Conservation (phyloP, 1,140 invertebrate species). For the Conus betulinus region DNA sequence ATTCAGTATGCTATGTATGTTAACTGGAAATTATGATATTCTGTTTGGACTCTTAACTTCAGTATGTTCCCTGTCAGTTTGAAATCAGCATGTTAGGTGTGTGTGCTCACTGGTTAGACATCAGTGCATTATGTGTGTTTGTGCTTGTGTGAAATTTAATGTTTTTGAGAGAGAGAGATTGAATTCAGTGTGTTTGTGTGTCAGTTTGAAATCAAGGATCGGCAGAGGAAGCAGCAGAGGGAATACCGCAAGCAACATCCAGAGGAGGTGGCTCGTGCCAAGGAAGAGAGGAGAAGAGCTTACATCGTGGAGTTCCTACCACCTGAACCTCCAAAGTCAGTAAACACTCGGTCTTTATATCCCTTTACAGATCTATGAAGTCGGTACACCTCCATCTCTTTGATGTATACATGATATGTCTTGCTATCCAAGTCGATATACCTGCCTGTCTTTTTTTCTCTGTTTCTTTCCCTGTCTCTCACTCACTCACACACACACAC, state of each 20-base stretch:
- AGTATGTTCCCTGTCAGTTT: too few relatives aligned
- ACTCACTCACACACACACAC: too few relatives aligned
- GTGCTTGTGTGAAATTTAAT: neutral
- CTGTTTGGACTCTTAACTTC: too few relatives aligned
- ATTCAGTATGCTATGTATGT: too few relatives aligned
- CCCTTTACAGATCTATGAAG: too few relatives aligned
- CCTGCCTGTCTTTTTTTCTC: too few relatives aligned
- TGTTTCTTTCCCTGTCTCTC: too few relatives aligned
- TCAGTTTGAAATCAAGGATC: constrained; percentile 98
- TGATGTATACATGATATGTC: too few relatives aligned
- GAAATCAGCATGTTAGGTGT: neutral
- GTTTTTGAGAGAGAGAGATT: neutral
- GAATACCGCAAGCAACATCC: constrained; percentile 67
- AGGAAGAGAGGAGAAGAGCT: constrained; percentile 65
- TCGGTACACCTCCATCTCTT: too few relatives aligned
- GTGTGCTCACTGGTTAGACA: neutral
- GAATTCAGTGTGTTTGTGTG: constrained; percentile 39
- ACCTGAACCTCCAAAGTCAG: constrained; percentile 67
- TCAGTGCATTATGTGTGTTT: neutral
- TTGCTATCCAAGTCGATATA: too few relatives aligned
- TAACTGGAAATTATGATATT: too few relatives aligned
- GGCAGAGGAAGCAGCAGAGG: constrained; percentile 90
- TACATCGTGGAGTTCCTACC: constrained; percentile 73
- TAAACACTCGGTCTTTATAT: neutral
- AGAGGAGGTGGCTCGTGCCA: constrained; percentile 62